Evolutionary conservation across 2,888 invertebrate species (phyloP).

Genomic region (Hoplodrina ambigua): DNA sequence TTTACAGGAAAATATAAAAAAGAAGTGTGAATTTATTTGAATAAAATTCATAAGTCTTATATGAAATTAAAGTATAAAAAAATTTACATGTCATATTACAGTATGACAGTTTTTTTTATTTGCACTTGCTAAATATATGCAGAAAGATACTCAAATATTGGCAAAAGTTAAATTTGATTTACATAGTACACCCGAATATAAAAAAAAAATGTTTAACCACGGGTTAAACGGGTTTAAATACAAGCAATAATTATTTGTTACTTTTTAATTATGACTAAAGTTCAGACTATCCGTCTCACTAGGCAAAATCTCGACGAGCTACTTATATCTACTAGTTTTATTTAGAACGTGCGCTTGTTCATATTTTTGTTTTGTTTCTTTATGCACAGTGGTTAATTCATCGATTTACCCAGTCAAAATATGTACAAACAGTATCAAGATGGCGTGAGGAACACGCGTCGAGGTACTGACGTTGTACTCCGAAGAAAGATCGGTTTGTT

Average conservation of each 20-base stretch:
- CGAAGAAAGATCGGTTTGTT: slow-evolving; percentile 83
- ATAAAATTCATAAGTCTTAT: slow-evolving; percentile 31
- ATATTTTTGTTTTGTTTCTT: slow-evolving; percentile 64
- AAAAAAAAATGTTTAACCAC: too few relatives aligned
- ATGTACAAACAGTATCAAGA: slow-evolving; percentile 81
- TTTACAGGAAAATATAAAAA: slow-evolving; percentile 44
- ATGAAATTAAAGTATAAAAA: slow-evolving; percentile 7
- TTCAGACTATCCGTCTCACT: not conserved
- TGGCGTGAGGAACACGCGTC: slow-evolving; percentile 77
- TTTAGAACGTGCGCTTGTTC: slow-evolving; percentile 15
- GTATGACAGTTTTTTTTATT: slow-evolving; percentile 15
- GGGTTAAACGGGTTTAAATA: not conserved
- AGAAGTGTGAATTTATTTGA: slow-evolving; percentile 60
- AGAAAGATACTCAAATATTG: not conserved
- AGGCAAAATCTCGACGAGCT: slow-evolving; percentile 4
- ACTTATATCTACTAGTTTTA: slow-evolving; percentile 25
- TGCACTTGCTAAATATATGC: not conserved
- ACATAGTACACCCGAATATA: too few relatives aligned
- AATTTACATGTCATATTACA: slow-evolving; percentile 14
- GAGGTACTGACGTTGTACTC: slow-evolving; percentile 75
- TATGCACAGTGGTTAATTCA: slow-evolving; percentile 75
- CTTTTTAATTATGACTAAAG: not conserved
- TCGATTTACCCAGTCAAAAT: slow-evolving; percentile 85
- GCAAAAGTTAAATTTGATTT: not conserved
- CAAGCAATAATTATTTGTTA: not conserved